Conservation (phyloP, 2,113 vertebrate species). For the Misgurnus anguillicaudatus region DNA sequence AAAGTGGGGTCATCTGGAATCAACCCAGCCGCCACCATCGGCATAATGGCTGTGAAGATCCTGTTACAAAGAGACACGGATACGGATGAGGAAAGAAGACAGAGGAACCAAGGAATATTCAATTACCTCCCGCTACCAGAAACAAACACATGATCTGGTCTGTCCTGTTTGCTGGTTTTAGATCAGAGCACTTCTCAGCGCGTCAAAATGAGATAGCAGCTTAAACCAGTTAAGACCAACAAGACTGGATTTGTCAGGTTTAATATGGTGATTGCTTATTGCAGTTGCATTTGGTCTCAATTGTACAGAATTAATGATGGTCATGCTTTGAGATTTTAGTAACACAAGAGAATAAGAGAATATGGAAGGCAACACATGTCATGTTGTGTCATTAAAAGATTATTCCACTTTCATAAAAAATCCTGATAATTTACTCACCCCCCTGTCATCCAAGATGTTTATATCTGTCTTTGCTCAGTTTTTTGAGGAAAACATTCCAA, state of each 20-base stretch:
- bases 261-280: no score
- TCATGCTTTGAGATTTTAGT: constrained; percentile 40
- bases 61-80: constrained; percentile 85
- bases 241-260: no score
- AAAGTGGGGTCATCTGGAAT: constrained; percentile 97
- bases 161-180: no score
- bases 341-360: background rate
- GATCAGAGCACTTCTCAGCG: no score
- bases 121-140: no score
- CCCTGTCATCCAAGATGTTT: no score
- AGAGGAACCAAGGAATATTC: constrained; percentile 38
- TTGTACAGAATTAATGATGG: constrained; percentile 15
- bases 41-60: constrained; percentile 99
- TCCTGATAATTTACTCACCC: no score
- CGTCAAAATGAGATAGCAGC: no score
- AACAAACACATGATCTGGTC: no score
- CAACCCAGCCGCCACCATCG: constrained; percentile 98
- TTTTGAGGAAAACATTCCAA: no score
- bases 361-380: background rate
- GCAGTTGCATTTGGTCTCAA: background rate
- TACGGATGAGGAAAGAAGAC: constrained; percentile 50
- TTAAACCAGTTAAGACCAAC: no score
- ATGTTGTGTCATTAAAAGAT: background rate
- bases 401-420: background rate
- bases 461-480: no score